phyloP scores from a whole-genome alignment of 92 coral and sea anemone species.

The Desmophyllum pertusum region DNA sequence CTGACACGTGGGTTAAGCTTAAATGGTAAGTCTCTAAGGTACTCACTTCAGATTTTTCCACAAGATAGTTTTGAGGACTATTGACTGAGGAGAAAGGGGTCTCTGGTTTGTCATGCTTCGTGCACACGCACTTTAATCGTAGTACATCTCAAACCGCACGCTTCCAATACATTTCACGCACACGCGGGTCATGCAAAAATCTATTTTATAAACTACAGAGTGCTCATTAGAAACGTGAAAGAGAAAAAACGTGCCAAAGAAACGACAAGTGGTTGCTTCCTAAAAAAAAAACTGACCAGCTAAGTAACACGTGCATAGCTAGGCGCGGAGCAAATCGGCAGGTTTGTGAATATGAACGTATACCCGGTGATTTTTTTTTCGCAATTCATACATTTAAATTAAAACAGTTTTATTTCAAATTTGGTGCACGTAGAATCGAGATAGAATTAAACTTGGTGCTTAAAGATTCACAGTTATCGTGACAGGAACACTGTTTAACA shows the following conservation, averaged over 20 bases:
- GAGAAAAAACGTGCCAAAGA: slow-evolving; percentile 33
- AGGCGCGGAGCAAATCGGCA: background rate
- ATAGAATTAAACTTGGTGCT: background rate
- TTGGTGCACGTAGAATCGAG: background rate
- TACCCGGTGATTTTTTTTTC: background rate
- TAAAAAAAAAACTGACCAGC: background rate
- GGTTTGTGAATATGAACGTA: slow-evolving; percentile 7
- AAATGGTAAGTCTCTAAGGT: background rate
- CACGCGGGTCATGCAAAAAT: background rate
- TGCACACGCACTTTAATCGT: background rate
- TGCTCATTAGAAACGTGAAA: slow-evolving; percentile 14
- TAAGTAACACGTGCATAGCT: slow-evolving; percentile 31
- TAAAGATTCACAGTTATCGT: background rate
- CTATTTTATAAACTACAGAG: background rate
- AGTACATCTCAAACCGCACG: background rate
- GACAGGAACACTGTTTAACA: background rate
- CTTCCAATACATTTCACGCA: background rate
- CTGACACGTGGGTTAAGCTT: slow-evolving; percentile 40
- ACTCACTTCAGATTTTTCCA: slow-evolving; percentile 16
- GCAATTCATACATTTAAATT: background rate
- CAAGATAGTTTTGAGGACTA: slow-evolving; percentile 7
- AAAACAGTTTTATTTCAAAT: background rate
- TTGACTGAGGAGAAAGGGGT: background rate
- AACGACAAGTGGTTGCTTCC: slow-evolving; percentile 16
- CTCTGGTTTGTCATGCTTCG: background rate